Evolutionary conservation across 2,113 vertebrate genomes (phyloP).

Genomic region (Hystrix brachyura): DNA sequence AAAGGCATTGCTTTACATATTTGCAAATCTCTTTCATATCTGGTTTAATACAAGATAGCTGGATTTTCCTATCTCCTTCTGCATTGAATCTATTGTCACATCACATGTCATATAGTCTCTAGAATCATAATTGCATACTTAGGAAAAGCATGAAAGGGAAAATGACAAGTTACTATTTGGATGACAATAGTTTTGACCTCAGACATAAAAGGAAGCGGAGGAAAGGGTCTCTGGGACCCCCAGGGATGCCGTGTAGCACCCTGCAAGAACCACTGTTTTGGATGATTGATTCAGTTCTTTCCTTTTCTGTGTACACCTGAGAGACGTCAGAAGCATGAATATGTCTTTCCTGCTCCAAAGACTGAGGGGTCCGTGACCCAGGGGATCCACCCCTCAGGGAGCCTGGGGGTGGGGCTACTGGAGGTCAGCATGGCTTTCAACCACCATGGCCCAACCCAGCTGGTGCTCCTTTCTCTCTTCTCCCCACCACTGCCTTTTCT

Average conservation of each 20-base stretch:
- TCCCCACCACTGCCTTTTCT: not conserved
- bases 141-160: not conserved
- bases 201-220: too few relatives aligned
- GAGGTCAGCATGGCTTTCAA: not conserved
- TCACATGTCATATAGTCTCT: not conserved
- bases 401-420: too few relatives aligned
- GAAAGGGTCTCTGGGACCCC: not conserved
- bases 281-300: not conserved
- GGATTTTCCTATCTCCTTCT: not conserved
- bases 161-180: not conserved
- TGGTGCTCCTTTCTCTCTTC: not conserved
- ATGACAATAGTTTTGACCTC: not conserved
- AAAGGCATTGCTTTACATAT: not conserved
- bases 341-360: not conserved
- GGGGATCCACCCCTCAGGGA: not conserved
- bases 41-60: constrained; percentile 1
- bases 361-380: not conserved
- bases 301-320: not conserved
- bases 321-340: not conserved
- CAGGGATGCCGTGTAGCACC: not conserved
- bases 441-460: not conserved
- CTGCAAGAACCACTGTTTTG: not conserved
- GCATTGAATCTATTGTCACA: not conserved
- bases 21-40: not conserved
- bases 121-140: not conserved